Evolutionary conservation across 2,888 invertebrate species (phyloP).

Genomic region (Pelosia muscerda): DNA sequence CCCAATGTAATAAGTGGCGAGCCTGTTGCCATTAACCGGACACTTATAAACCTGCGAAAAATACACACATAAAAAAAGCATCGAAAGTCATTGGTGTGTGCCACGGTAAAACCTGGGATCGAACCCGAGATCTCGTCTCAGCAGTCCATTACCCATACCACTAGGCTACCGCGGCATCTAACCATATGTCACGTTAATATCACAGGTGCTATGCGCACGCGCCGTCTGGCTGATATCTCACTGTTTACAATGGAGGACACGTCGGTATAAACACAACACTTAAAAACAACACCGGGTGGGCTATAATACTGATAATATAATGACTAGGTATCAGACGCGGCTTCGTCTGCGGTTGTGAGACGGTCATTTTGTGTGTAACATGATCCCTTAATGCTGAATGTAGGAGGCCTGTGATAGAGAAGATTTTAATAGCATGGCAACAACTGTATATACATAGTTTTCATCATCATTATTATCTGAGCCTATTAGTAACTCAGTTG

Average conservation of each 20-base stretch:
- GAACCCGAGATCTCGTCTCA: no score
- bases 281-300: slow-evolving; percentile 40
- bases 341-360: slow-evolving; percentile 4
- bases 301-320: slow-evolving; percentile 37
- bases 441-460: no score
- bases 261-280: slow-evolving; percentile 38
- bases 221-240: slow-evolving; percentile 27
- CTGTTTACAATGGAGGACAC: slow-evolving; percentile 44
- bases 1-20: no score
- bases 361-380: slow-evolving; percentile 6
- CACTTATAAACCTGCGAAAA: no score
- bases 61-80: no score
- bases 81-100: no score
- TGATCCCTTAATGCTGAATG: not conserved
- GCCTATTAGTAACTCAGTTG: no score
- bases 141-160: no score
- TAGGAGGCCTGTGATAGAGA: not conserved
- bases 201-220: slow-evolving; percentile 44
- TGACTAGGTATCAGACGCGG: slow-evolving; percentile 16
- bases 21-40: no score
- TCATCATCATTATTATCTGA: no score
- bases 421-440: not conserved
- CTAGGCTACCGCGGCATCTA: no score
- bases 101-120: no score
- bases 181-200: not conserved